Evolutionary conservation across 2,888 invertebrate species (phyloP), one percentile per base, ranked within the genome.

Genomic region (Spatulosminthurus flaviceps): DNA sequence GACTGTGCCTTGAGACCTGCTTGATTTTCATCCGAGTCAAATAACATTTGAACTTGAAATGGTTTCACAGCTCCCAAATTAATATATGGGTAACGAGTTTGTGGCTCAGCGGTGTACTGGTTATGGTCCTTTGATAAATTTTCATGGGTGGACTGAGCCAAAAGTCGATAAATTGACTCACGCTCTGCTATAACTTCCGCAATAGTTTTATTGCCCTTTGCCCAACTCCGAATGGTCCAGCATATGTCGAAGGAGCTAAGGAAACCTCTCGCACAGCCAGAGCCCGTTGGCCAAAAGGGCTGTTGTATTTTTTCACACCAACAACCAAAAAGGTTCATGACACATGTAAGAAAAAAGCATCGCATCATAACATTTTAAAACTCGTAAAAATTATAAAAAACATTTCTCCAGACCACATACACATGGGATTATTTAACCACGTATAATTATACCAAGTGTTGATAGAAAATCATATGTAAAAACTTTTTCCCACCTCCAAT

Each of bases 271-370:
- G 90, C 90, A 86, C 89, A 89, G 0, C 90, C 90, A 19, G 90
- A 89, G 0, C 90, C 90, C 19, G 89, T 90, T 0, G 90, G 90
- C 90, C 90, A 90, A 86, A 91, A 90, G 0, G 86, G 86, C 84
- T 86, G 64, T 51, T 51, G 51, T 1, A 16, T 51, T 19, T 4
- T 9, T 16, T 11, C 51, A 51, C 51, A 51, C 1, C 1, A 19
- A 51, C 16, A 34, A 34, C 34, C 34, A 34, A 34, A 7, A 34
- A 34, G 4, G 34, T 34, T 34, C 9, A 34, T 34, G 34, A 34
- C 34, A 34, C 34, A 34, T 34, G 9, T 34, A 9, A 4, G 34
- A 9, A 4, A 34, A 7, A 34, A 34, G 34, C n/a, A 34, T 9
- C 4, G 34, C 5, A 34, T 34, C 5, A 34, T 34, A 34, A n/a